Evolutionary conservation across 2,113 vertebrate species (phyloP), one percentile per base, ranked within the genome.

Genomic region (Gallinago undulata): DNA sequence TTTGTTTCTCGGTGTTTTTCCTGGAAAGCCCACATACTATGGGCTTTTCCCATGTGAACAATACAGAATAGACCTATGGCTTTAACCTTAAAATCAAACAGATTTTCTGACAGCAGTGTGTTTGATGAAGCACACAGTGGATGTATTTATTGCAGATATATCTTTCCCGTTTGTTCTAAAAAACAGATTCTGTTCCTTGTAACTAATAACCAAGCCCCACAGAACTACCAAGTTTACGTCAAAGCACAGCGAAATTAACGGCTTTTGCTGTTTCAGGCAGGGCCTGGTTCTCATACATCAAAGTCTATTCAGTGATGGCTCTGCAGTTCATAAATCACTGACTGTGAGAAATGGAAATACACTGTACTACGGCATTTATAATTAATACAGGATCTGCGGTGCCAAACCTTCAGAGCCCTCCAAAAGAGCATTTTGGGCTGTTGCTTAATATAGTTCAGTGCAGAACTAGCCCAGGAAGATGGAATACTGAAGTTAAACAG

Each of bases 281-380:
- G 15, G 14, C 9, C 35, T 72, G 23, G 10, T 77, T 86, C 79
- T 83, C 76, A 60, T 93, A 67, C 77, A 57, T 77, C 63, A 80
- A 81, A 84, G 11, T 31, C 82, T 85, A 35, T 94, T 90, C 59
- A 92, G 1, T 70, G 47, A 60, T 88, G 68, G 7, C 31, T 94
- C 67, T 87, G 70, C 35, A 93, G 87, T 83, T 91, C 55, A 68
- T 88, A 69, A 90, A 85, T 90, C 79, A 81, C 47, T 76, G 82
- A 33, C 63, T 73, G 33, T 69, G 84, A 94, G 74, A 91, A 95
- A 91, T 33, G 10, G 62, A 96, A 96, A 95, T 87, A 43, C 9
- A 66, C n/a, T 73, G 30, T 86, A 53, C 41, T 56, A 14, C 24
- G 9, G 22, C 70, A 67, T 67, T 84, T 81, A 47, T 51, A 90